phyloP scores from a whole-genome alignment of 2,888 invertebrate genomes.

The Caenorhabditis sp. region DNA sequence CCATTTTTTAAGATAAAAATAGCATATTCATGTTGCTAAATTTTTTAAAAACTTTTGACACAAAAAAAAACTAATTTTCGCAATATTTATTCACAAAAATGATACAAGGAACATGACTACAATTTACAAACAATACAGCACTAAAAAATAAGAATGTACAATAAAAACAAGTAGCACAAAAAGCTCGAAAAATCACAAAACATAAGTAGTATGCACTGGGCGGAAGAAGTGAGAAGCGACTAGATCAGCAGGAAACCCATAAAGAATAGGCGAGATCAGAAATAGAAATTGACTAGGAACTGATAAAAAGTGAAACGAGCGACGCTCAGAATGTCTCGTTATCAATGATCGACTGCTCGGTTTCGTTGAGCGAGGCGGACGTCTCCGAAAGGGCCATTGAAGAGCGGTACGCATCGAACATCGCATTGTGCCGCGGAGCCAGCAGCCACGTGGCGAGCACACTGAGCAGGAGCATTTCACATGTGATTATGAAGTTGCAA shows the following conservation, averaged over 20 bases:
- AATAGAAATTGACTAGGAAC: constrained; percentile 9
- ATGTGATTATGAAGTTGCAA: constrained; percentile 77
- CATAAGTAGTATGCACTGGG: constrained; percentile 35
- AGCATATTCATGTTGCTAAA: too few relatives aligned
- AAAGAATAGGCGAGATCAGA: not conserved
- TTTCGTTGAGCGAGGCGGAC: constrained; percentile 49
- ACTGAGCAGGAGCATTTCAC: constrained; percentile 74
- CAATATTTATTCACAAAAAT: not conserved
- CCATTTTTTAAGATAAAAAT: too few relatives aligned
- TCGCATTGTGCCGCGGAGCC: constrained; percentile 68
- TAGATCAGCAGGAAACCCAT: constrained; percentile 23
- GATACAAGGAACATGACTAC: not conserved
- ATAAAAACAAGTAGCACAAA: not conserved
- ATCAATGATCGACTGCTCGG: constrained; percentile 62
- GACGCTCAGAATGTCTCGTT: constrained; percentile 13
- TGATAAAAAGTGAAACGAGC: not conserved
- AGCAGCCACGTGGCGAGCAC: constrained; percentile 71
- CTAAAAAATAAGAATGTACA: not conserved
- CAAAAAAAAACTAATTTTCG: not conserved
- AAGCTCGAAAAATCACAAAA: constrained; percentile 19
- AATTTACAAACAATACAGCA: not conserved
- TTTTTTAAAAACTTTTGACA: too few relatives aligned
- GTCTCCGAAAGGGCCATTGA: constrained; percentile 23
- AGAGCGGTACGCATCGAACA: constrained; percentile 65
- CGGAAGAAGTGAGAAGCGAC: constrained; percentile 4